Evolutionary conservation across 2,113 vertebrate species (phyloP).

Genomic region (Myotis davidii): DNA sequence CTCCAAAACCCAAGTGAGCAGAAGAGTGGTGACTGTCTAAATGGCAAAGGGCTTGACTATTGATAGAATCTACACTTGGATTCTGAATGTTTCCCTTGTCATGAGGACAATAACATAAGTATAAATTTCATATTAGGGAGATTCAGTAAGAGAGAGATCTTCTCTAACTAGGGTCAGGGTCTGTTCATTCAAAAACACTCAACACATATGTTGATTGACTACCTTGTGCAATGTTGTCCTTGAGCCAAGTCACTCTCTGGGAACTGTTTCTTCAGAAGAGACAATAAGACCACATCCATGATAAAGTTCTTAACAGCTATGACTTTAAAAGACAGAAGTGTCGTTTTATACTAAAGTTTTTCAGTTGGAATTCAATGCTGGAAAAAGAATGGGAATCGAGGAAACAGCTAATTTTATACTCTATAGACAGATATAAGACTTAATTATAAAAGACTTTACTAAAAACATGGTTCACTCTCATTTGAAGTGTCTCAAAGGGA

Average conservation of each 20-base stretch:
- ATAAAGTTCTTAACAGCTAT: neutral
- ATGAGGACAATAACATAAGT: neutral
- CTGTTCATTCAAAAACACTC: neutral
- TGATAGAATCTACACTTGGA: neutral
- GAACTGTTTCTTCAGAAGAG: neutral
- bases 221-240: neutral
- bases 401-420: neutral
- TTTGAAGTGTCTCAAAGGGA: conserved; percentile 1
- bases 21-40: neutral
- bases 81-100: neutral
- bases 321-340: neutral
- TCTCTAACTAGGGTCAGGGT: neutral
- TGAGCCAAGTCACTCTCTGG: neutral
- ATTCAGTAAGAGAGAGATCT: neutral
- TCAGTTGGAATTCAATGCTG: conserved; percentile 42
- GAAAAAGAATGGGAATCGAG: neutral
- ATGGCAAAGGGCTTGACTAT: conserved; percentile 8
- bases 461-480: neutral
- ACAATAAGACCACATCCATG: neutral
- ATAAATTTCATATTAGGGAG: neutral
- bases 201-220: neutral
- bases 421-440: neutral
- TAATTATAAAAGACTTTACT: conserved; percentile 24
- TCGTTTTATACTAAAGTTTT: conserved; percentile 14
- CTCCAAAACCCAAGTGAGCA: neutral